Evolutionary conservation across 2,113 vertebrate species (phyloP).

Genomic region (Bolborhynchus lineola): DNA sequence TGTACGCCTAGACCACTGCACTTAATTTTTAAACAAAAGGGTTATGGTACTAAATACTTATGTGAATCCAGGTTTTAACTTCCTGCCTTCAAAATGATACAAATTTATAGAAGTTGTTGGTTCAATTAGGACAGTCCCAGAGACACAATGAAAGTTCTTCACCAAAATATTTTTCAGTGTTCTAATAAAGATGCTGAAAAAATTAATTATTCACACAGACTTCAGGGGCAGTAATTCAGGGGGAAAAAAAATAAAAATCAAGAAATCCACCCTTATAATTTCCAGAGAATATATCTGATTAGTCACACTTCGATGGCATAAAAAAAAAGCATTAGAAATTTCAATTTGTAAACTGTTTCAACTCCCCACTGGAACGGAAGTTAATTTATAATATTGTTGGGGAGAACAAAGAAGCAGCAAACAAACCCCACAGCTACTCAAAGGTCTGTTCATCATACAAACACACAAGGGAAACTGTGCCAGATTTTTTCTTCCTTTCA

Average conservation of each 20-base stretch:
- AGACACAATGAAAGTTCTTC: background rate
- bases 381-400: conserved; percentile 18
- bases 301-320: background rate
- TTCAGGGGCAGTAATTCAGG: background rate
- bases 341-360: conserved; percentile 20
- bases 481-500: background rate
- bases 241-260: background rate
- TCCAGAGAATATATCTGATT: conserved; percentile 26
- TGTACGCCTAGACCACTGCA: background rate
- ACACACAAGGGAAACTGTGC: background rate
- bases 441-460: background rate
- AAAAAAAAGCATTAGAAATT: background rate
- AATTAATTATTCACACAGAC: background rate
- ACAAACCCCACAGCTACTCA: background rate
- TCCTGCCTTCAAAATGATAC: background rate
- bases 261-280: background rate
- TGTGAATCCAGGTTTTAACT: background rate
- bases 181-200: background rate
- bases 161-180: background rate
- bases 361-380: background rate
- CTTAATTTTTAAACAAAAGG: background rate
- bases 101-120: background rate
- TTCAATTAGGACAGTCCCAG: background rate
- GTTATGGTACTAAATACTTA: background rate
- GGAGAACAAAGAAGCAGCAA: background rate